phyloP scores from a whole-genome alignment of 1,140 invertebrate species.

The Penaeus indicus region DNA sequence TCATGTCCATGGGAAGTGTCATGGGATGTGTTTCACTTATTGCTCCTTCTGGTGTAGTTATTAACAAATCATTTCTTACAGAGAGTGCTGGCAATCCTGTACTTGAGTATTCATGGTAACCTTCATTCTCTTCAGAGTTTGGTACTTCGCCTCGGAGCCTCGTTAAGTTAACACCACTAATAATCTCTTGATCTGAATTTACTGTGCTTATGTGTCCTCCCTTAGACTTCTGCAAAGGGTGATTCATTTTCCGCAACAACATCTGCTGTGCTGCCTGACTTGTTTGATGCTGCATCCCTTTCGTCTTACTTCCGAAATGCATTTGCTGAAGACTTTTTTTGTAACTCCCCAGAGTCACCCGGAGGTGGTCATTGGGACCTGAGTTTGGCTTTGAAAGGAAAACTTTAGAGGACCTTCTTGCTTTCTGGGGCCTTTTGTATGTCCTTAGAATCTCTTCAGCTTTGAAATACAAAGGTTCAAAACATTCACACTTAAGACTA shows the following conservation, averaged over 20 bases:
- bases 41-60: background rate
- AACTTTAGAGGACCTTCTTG: slow-evolving; percentile 37
- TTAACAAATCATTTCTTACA: background rate
- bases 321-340: slow-evolving; percentile 24
- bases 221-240: background rate
- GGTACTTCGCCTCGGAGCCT: background rate
- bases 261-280: too few relatives aligned
- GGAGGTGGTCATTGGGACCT: slow-evolving; percentile 50
- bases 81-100: background rate
- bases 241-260: too few relatives aligned
- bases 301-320: background rate
- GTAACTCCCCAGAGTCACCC: slow-evolving; percentile 40
- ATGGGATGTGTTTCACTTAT: background rate
- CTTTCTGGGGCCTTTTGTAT: slow-evolving; percentile 53
- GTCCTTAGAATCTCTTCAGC: slow-evolving; percentile 26
- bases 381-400: slow-evolving; percentile 43
- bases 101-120: background rate
- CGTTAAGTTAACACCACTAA: background rate
- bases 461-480: slow-evolving; percentile 30
- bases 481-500: slow-evolving; percentile 56
- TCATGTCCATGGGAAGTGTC: background rate
- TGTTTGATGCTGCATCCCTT: too few relatives aligned
- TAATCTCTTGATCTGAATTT: background rate
- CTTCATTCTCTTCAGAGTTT: background rate
- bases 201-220: background rate